Percentiles rank a stretch among this genome's conserved stretches.
phyloP scores from a whole-genome alignment of 2,888 invertebrate genomes.

The Nemotelus nigrinus region DNA sequence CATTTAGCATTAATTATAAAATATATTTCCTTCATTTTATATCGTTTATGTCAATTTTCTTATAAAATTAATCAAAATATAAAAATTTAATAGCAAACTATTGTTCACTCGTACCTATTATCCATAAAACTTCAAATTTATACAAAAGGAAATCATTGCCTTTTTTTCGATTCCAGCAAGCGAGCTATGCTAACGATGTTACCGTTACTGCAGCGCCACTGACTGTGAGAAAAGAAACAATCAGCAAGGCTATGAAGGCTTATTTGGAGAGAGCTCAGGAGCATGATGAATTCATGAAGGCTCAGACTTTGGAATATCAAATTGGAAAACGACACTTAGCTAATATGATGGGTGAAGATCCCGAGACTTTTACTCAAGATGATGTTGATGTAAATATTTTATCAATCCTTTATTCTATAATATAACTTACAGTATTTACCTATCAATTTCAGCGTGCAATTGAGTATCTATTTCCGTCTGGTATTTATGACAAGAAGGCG shows the following conservation, averaged over 20 bases:
- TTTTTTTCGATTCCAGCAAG: not conserved
- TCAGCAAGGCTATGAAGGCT: constrained; percentile 89
- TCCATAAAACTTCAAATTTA: too few relatives aligned
- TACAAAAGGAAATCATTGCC: too few relatives aligned
- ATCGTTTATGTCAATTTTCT: too few relatives aligned
- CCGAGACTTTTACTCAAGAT: constrained; percentile 85
- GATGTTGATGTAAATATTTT: constrained; percentile 79
- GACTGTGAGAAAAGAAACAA: constrained; percentile 68
- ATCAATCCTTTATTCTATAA: not conserved
- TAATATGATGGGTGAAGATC: constrained; percentile 98
- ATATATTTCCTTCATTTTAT: too few relatives aligned
- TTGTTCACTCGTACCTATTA: too few relatives aligned
- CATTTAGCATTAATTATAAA: too few relatives aligned
- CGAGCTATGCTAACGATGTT: constrained; percentile 53
- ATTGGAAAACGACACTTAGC: constrained; percentile 95
- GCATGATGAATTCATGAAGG: constrained; percentile 85
- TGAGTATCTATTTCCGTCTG: constrained; percentile 95
- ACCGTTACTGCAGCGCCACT: constrained; percentile 59
- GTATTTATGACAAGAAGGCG: constrained; percentile 84
- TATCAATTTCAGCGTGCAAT: constrained; percentile 77
- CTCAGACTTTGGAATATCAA: constrained; percentile 81
- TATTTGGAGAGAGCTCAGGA: constrained; percentile 84
- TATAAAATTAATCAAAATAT: too few relatives aligned
- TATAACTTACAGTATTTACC: not conserved
- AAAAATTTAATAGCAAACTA: too few relatives aligned